These are phyloP conservation scores for Hyla sarda DNA, from an alignment of 2,113 vertebrate species.

Conservation along the genomic window DNA sequence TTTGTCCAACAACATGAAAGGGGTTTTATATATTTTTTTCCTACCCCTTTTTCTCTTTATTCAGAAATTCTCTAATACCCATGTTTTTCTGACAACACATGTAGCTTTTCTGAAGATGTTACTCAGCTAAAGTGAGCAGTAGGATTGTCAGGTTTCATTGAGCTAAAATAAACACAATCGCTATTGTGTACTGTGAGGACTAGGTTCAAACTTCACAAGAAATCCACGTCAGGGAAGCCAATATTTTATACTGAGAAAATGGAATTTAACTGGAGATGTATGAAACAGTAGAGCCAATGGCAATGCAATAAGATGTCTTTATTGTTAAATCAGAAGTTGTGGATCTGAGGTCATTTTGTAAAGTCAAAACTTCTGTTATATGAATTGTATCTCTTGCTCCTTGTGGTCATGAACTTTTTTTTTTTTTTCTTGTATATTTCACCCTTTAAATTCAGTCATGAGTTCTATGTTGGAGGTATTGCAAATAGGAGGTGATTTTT, in stretches of 20 bases:
- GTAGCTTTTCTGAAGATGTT: slow-evolving; percentile 66
- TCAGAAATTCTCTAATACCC: not conserved
- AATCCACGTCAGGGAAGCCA: slow-evolving; percentile 62
- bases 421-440: not conserved
- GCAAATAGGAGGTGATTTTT: slow-evolving; percentile 3
- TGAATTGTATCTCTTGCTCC: not conserved
- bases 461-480: slow-evolving; percentile 1
- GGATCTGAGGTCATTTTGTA: slow-evolving; percentile 20
- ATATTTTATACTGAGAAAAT: slow-evolving; percentile 65
- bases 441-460: slow-evolving; percentile 8
- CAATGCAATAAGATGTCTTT: slow-evolving; percentile 57
- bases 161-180: slow-evolving; percentile 63
- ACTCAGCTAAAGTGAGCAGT: slow-evolving; percentile 67
- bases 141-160: slow-evolving; percentile 60
- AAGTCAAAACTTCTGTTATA: not conserved
- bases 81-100: not conserved
- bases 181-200: slow-evolving; percentile 62
- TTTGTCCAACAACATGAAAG: slow-evolving; percentile 50
- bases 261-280: slow-evolving; percentile 60
- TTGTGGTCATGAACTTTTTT: not conserved
- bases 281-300: slow-evolving; percentile 49
- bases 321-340: slow-evolving; percentile 7
- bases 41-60: not conserved
- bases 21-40: slow-evolving; percentile 46
- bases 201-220: slow-evolving; percentile 61